Conservation (phyloP, 2,888 invertebrate species). For the Barypeithes pellucidus region DNA sequence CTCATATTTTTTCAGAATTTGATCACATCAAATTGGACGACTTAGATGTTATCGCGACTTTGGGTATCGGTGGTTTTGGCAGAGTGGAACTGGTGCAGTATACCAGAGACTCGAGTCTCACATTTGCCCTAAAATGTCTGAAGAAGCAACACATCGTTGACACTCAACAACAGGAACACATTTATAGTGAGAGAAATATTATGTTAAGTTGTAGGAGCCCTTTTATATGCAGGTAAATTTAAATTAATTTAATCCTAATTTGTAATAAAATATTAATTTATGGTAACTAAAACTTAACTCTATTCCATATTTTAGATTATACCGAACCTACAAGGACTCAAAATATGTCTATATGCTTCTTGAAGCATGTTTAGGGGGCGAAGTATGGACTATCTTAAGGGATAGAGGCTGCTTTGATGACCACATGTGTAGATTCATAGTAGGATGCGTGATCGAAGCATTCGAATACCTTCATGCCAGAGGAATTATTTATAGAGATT, state of each 20-base stretch:
- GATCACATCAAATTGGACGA: constrained; percentile 73
- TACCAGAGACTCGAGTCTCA: constrained; percentile 69
- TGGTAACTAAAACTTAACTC: too few relatives aligned
- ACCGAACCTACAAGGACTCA: constrained; percentile 78
- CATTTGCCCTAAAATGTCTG: constrained; percentile 81
- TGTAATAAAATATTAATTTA: too few relatives aligned
- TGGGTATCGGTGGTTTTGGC: constrained; percentile 84
- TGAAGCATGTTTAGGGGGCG: constrained; percentile 82
- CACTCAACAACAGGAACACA: constrained; percentile 82
- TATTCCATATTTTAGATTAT: constrained; percentile 73
- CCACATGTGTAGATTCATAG: constrained; percentile 76
- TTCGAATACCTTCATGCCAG: constrained; percentile 79
- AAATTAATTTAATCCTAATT: too few relatives aligned
- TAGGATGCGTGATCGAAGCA: constrained; percentile 81
- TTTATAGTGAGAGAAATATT: constrained; percentile 80
- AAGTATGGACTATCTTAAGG: constrained; percentile 81
- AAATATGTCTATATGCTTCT: constrained; percentile 83
- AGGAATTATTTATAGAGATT: constrained; percentile 77
- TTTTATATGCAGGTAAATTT: constrained; percentile 85
- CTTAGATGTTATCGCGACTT: constrained; percentile 78
- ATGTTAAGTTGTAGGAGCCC: constrained; percentile 80
- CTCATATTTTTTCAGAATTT: constrained; percentile 67
- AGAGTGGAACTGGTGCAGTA: constrained; percentile 77
- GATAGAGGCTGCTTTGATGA: constrained; percentile 80
- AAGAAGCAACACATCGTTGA: constrained; percentile 83